phyloP scores from a whole-genome alignment of 2,888 invertebrate species.

The Melanargia galathea region DNA sequence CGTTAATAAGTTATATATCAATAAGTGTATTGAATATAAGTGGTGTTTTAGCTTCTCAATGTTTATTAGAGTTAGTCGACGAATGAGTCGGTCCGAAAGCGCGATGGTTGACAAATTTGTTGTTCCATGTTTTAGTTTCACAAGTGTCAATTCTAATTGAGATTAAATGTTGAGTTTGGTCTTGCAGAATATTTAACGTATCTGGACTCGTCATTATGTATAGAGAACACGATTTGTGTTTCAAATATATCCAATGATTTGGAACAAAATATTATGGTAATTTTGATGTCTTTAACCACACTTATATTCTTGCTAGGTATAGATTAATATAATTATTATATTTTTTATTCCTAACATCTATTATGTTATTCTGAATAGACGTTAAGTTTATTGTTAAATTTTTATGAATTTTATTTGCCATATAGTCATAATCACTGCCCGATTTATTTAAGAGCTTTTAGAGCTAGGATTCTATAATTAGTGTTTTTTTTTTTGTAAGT shows the following conservation, averaged over 20 bases:
- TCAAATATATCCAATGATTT: neutral
- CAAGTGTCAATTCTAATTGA: conserved; percentile 27
- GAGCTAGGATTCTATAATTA: neutral
- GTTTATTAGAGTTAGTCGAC: conserved; percentile 82
- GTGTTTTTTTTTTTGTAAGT: neutral
- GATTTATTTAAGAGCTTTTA: neutral
- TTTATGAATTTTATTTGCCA: neutral
- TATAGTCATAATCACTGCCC: neutral
- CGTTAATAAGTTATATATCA: conserved; percentile 63
- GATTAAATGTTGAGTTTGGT: neutral
- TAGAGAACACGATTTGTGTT: conserved; percentile 1
- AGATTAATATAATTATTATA: neutral
- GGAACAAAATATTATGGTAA: neutral
- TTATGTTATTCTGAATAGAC: neutral
- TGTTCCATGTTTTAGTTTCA: conserved; percentile 39
- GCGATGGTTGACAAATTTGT: conserved; percentile 77
- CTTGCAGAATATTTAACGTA: neutral
- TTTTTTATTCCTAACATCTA: neutral
- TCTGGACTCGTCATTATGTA: neutral
- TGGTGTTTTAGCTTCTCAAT: conserved; percentile 80
- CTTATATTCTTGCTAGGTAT: conserved; percentile 3
- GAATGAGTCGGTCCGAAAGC: conserved; percentile 76
- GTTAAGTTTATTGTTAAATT: neutral
- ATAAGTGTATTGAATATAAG: conserved; percentile 61
- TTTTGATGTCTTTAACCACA: neutral